Conservation (phyloP, 2,797 vertebrate species). For the Poeciliopsis paucimaculata region DNA sequence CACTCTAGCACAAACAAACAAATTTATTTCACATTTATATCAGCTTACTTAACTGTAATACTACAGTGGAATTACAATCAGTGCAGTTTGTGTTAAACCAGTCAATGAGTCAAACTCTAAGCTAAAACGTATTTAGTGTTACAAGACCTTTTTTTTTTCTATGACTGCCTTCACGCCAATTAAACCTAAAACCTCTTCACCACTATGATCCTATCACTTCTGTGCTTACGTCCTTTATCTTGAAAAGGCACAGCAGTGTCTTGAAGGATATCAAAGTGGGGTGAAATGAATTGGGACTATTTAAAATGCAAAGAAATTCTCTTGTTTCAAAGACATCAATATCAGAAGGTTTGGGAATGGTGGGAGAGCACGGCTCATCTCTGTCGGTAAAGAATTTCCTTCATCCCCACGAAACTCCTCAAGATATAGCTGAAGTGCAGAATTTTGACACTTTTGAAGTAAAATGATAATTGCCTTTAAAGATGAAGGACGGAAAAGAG, state of each 20-base stretch:
- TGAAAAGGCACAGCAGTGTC: constrained; percentile 66
- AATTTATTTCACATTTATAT: not conserved
- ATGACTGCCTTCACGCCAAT: constrained; percentile 62
- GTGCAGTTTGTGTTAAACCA: constrained; percentile 14
- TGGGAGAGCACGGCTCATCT: constrained; percentile 66
- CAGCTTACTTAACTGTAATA: not conserved
- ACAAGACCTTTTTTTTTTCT: constrained; percentile 41
- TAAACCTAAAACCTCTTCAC: constrained; percentile 62
- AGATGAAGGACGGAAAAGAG: constrained; percentile 75
- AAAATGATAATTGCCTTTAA: constrained; percentile 85
- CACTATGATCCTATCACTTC: constrained; percentile 62
- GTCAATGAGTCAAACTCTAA: constrained; percentile 29
- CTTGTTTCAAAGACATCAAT: constrained; percentile 73
- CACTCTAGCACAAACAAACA: too few species aligned
- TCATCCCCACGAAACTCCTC: constrained; percentile 79
- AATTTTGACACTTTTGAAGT: constrained; percentile 79
- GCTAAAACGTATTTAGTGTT: constrained; percentile 32
- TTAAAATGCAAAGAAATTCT: constrained; percentile 78
- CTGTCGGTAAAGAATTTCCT: constrained; percentile 76
- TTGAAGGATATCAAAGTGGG: constrained; percentile 70
- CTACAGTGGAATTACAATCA: not conserved
- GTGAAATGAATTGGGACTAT: constrained; percentile 72
- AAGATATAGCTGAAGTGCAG: constrained; percentile 74
- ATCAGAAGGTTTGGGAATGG: constrained; percentile 62
- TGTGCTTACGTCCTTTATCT: constrained; percentile 69